Percentiles rank a stretch among this genome's conserved stretches.
These are phyloP conservation scores for Pimephales promelas DNA, from an alignment of 2,113 vertebrate genomes.

Conservation along the genomic window DNA sequence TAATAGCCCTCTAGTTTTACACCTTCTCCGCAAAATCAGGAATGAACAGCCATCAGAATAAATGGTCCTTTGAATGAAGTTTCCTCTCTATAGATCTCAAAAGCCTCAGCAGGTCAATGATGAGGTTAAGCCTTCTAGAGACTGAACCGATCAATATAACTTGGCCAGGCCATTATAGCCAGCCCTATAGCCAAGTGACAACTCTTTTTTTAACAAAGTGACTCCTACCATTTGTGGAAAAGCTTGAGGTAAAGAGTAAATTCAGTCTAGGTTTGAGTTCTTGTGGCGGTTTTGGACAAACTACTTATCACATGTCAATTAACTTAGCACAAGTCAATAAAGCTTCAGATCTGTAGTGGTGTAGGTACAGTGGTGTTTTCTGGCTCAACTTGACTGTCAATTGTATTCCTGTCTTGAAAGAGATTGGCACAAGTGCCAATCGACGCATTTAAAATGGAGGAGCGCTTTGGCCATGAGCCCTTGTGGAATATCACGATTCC, in stretches of 20 bases:
- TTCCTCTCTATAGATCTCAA: constrained; percentile 23
- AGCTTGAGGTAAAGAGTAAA: not conserved
- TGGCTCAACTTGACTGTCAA: constrained; percentile 37
- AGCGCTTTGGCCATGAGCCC: constrained; percentile 23
- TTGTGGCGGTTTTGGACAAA: constrained; percentile 8
- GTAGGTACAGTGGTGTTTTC: constrained; percentile 33
- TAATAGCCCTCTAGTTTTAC: not conserved
- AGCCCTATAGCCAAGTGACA: constrained; percentile 24
- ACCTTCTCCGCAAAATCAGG: not conserved
- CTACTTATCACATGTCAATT: constrained; percentile 11
- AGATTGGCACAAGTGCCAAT: constrained; percentile 36
- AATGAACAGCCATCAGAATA: not conserved
- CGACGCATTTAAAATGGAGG: constrained; percentile 44
- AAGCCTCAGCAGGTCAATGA: constrained; percentile 31
- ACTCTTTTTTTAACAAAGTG: not conserved
- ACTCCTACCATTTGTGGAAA: not conserved
- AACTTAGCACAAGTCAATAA: not conserved
- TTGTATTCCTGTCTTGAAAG: constrained; percentile 40
- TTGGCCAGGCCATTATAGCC: constrained; percentile 24
- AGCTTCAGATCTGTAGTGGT: constrained; percentile 29
- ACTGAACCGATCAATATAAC: constrained; percentile 44
- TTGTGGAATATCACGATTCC: constrained; percentile 43
- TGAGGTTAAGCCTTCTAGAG: constrained; percentile 20
- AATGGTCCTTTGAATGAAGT: constrained; percentile 22
- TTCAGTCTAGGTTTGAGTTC: constrained; percentile 1